phyloP scores from a whole-genome alignment of 2,797 vertebrate genomes.

The Hippoglossus hippoglossus region DNA sequence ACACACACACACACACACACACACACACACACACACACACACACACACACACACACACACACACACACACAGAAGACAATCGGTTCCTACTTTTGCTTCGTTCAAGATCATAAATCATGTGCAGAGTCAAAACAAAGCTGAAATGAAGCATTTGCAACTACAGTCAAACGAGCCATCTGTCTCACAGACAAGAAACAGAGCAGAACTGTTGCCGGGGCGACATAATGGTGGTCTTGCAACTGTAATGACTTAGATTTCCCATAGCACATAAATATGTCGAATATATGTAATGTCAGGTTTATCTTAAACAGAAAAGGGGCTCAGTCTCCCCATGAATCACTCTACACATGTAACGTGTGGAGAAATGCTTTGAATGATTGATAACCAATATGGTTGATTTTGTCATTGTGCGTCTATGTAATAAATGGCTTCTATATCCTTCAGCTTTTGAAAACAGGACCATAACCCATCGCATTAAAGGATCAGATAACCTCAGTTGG shows the following conservation, averaged over 20 bases:
- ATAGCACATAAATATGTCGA: slow-evolving; percentile 1
- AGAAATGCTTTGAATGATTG: slow-evolving; percentile 7
- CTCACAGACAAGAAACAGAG: slow-evolving; percentile 36
- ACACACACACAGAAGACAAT: slow-evolving; percentile 8
- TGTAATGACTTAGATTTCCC: slow-evolving; percentile 12
- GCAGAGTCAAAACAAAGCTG: slow-evolving; percentile 43
- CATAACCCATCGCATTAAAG: slow-evolving; percentile 16
- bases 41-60: background rate
- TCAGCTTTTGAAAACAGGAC: slow-evolving; percentile 26
- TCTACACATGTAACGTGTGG: background rate
- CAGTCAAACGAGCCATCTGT: slow-evolving; percentile 42
- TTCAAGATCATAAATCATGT: slow-evolving; percentile 45
- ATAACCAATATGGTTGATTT: background rate
- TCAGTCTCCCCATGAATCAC: slow-evolving; percentile 13
- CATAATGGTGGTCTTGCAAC: slow-evolving; percentile 23
- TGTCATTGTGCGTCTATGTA: slow-evolving; percentile 5
- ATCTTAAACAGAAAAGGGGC: slow-evolving; percentile 26
- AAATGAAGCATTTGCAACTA: slow-evolving; percentile 27
- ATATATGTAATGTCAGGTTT: slow-evolving; percentile 37
- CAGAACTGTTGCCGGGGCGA: slow-evolving; percentile 27
- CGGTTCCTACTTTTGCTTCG: slow-evolving; percentile 27
- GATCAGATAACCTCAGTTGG: slow-evolving; percentile 42
- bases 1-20: slow-evolving; percentile 1
- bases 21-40: no score
- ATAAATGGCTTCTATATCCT: slow-evolving; percentile 29